A percentile compares a stretch with the other conserved stretches of the same genome.
These are phyloP conservation scores for Torymus auratus DNA, from an alignment of 2,888 invertebrate species.

Conservation along the genomic window DNA sequence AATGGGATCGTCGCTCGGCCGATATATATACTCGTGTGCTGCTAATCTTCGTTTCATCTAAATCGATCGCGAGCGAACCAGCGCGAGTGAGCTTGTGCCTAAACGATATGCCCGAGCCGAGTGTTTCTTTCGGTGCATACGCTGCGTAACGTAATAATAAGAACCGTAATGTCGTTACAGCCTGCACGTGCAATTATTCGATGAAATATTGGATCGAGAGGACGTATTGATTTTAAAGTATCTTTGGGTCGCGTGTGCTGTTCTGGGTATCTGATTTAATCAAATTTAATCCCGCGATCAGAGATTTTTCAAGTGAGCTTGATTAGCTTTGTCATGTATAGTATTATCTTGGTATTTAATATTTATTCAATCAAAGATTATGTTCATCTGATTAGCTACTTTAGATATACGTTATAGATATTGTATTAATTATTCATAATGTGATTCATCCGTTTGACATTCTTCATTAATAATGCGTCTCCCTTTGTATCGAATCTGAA, in stretches of 20 bases:
- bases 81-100: constrained; percentile 61
- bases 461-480: too few relatives aligned
- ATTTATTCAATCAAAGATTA: constrained; percentile 21
- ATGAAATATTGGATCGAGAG: too few relatives aligned
- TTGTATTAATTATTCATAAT: too few relatives aligned
- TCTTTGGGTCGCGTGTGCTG: too few relatives aligned
- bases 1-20: constrained; percentile 61
- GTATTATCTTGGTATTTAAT: not conserved
- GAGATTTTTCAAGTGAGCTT: not conserved
- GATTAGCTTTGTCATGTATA: not conserved
- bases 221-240: too few relatives aligned
- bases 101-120: constrained; percentile 62
- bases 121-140: not conserved
- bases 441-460: too few relatives aligned
- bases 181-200: too few relatives aligned
- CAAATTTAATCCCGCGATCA: not conserved
- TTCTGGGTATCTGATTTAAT: too few relatives aligned
- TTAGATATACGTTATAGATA: not conserved
- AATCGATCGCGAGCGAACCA: constrained; percentile 66
- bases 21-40: not conserved
- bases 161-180: not conserved
- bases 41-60: constrained; percentile 71
- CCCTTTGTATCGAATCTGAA: too few relatives aligned
- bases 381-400: not conserved
- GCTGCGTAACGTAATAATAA: not conserved